Conservation (phyloP, 2,113 vertebrate genomes). For the Podilymbus podiceps region DNA sequence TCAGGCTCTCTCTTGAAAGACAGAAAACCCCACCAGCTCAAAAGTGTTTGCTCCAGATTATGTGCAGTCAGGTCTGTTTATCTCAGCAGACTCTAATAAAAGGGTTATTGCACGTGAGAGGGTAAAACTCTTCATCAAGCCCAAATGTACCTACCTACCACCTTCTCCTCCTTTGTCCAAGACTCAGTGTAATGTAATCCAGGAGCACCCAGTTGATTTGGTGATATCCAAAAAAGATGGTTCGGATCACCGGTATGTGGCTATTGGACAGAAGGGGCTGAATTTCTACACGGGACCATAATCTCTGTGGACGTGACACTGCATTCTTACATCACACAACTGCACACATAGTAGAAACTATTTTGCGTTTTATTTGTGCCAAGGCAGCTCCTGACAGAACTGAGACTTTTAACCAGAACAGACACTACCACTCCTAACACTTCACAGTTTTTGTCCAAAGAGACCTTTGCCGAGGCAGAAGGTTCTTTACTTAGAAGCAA, state of each 20-base stretch:
- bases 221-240: not conserved
- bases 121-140: not conserved
- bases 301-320: not conserved
- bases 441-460: not conserved
- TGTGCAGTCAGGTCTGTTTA: not conserved
- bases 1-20: not conserved
- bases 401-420: not conserved
- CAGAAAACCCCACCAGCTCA: not conserved
- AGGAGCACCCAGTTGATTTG: not conserved
- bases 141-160: not conserved
- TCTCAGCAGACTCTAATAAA: not conserved
- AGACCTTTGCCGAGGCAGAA: not conserved
- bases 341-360: not conserved
- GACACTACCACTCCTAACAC: not conserved
- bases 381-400: not conserved
- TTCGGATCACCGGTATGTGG: not conserved
- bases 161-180: not conserved
- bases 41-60: not conserved
- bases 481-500: not conserved
- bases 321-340: not conserved
- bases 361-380: not conserved
- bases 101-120: not conserved
- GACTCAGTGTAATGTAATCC: fast-evolving
- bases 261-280: not conserved
- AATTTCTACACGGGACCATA: not conserved